These are phyloP conservation scores for Heliconius sara DNA, from an alignment of 2,888 invertebrate genomes.

Conservation along the genomic window DNA sequence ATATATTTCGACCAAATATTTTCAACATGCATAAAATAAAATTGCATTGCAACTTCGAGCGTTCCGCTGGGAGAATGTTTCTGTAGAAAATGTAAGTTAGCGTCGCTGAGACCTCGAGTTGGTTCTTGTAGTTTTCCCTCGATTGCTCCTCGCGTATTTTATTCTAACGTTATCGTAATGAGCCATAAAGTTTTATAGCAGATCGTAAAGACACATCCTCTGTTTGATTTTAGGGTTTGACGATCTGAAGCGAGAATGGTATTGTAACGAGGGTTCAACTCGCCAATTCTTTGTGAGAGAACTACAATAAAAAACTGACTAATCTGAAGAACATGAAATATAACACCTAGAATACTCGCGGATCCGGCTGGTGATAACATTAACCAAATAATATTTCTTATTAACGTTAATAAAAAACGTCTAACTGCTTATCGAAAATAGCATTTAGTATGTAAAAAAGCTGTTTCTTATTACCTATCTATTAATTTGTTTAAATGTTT, in stretches of 20 bases:
- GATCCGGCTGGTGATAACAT: conserved; percentile 4
- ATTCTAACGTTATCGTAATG: conserved; percentile 75
- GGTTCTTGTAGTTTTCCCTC: conserved; percentile 57
- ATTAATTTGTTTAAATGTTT: not conserved
- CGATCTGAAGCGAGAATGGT: conserved; percentile 56
- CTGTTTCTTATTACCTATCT: not conserved
- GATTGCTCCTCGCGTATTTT: conserved; percentile 68
- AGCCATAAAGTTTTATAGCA: conserved; percentile 72
- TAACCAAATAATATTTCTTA: not conserved
- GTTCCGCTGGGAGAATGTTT: conserved; percentile 25
- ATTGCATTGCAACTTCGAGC: conserved; percentile 35
- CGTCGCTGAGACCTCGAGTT: conserved; percentile 24
- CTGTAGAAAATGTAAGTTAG: conserved; percentile 27
- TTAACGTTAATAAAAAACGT: not conserved
- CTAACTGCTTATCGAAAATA: not conserved
- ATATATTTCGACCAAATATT: conserved; percentile 63
- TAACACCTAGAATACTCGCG: not conserved
- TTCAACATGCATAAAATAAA: conserved; percentile 40
- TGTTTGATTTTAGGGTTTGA: conserved; percentile 59
- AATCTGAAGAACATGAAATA: not conserved
- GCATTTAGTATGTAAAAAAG: not conserved
- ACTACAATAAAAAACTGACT: not conserved
- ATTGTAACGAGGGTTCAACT: conserved; percentile 53
- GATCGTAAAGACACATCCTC: conserved; percentile 69
- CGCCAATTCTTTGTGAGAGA: not conserved